phyloP scores from a whole-genome alignment of 2,113 vertebrate genomes.

The Brienomyrus brachyistius region DNA sequence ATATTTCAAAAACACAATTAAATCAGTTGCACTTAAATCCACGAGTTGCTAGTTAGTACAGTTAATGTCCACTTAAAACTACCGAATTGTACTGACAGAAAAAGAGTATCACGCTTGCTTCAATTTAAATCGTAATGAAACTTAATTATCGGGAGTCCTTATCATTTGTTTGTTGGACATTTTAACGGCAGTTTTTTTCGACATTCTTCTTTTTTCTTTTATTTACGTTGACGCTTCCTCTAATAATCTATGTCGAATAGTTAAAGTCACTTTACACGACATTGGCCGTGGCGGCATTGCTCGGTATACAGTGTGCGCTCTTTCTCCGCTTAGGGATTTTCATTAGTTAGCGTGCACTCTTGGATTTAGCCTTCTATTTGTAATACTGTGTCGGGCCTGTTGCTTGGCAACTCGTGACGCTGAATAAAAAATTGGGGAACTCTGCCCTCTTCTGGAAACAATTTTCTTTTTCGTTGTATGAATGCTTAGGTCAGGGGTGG shows the following conservation, averaged over 20 bases:
- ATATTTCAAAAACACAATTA: constrained; percentile 13
- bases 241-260: constrained; percentile 15
- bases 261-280: constrained; percentile 23
- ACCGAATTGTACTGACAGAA: not conserved
- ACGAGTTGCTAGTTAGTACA: constrained; percentile 16
- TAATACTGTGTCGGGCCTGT: constrained; percentile 46
- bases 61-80: constrained; percentile 1
- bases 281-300: constrained; percentile 22
- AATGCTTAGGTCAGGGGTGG: not conserved
- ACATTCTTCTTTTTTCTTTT: constrained; percentile 16
- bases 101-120: constrained; percentile 10
- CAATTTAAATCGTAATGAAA: not conserved
- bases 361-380: constrained; percentile 25
- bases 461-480: not conserved
- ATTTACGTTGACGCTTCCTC: constrained; percentile 24
- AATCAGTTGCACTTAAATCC: not conserved
- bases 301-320: constrained; percentile 32
- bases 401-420: constrained; percentile 65
- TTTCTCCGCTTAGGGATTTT: constrained; percentile 49
- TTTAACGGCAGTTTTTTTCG: constrained; percentile 24
- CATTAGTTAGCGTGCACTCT: constrained; percentile 25
- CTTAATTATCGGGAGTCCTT: constrained; percentile 21
- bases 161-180: constrained; percentile 6
- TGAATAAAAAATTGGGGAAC: constrained; percentile 31
- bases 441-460: constrained; percentile 48